Conservation (phyloP, 2,113 vertebrate species). For the Agapornis roseicollis region DNA sequence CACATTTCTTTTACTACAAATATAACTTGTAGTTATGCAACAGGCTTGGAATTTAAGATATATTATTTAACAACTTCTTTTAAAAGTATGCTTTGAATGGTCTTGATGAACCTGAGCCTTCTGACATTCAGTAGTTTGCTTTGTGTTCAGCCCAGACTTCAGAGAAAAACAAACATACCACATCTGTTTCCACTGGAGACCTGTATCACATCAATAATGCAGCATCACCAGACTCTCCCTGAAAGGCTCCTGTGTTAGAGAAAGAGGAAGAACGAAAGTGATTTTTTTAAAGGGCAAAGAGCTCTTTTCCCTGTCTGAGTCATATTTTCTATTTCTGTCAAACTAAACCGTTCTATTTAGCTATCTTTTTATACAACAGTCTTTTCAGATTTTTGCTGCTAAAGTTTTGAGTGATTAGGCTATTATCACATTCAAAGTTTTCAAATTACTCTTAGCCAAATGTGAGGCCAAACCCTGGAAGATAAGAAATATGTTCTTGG, state of each 20-base stretch:
- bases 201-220: slow-evolving; percentile 58
- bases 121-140: slow-evolving; percentile 33
- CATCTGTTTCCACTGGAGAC: slow-evolving; percentile 66
- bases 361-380: not conserved
- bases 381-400: slow-evolving; percentile 1
- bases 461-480: not conserved
- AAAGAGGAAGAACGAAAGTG: not conserved
- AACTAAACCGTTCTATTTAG: not conserved
- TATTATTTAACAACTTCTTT: slow-evolving; percentile 47
- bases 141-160: slow-evolving; percentile 44
- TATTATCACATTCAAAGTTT: slow-evolving; percentile 14
- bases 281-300: slow-evolving; percentile 48
- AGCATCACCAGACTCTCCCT: slow-evolving; percentile 35
- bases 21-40: slow-evolving; percentile 35
- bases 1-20: not conserved
- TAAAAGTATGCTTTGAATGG: slow-evolving; percentile 16
- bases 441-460: not conserved
- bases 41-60: slow-evolving; percentile 15
- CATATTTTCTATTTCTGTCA: slow-evolving; percentile 47
- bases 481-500: not conserved
- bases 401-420: slow-evolving; percentile 20
- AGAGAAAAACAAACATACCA: slow-evolving; percentile 61
- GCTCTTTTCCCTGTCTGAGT: slow-evolving; percentile 16
- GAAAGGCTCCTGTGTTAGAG: not conserved
- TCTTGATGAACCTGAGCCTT: not conserved